These are phyloP conservation scores for Sclerodermus sp. DNA, from an alignment of 2,888 invertebrate species.

Conservation along the genomic window DNA sequence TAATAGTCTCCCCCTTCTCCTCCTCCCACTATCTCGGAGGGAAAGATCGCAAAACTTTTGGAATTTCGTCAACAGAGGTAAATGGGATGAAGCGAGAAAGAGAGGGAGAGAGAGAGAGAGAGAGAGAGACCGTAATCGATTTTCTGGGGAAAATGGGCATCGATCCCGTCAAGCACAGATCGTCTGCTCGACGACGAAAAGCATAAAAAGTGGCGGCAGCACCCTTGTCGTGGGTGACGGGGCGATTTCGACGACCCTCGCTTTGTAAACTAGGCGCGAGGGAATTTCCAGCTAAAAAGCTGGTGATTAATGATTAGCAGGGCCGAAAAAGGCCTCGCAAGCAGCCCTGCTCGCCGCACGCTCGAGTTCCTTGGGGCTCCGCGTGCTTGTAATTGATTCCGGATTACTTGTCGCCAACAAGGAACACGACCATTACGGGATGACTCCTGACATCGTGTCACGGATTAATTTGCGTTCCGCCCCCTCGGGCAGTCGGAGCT, in stretches of 20 bases:
- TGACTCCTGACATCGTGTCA: constrained; percentile 26
- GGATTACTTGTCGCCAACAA: constrained; percentile 41
- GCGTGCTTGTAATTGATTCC: constrained; percentile 44
- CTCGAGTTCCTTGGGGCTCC: constrained; percentile 12
- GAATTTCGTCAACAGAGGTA: too few species aligned
- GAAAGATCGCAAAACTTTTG: too few species aligned
- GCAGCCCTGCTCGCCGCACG: constrained; percentile 17
- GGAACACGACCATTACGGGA: constrained; percentile 27
- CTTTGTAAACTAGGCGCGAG: constrained; percentile 55
- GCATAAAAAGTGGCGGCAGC: constrained; percentile 33
- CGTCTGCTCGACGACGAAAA: too few species aligned
- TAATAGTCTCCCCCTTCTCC: too few species aligned
- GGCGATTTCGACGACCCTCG: constrained; percentile 50
- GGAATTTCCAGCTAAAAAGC: constrained; percentile 55
- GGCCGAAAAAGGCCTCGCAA: constrained; percentile 33
- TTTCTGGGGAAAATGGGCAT: too few species aligned
- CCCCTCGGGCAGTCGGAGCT: too few species aligned
- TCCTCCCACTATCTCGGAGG: too few species aligned
- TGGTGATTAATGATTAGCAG: constrained; percentile 53
- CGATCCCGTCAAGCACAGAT: too few species aligned
- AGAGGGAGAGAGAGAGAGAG: too few species aligned
- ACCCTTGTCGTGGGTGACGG: constrained; percentile 49
- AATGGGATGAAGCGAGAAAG: too few species aligned
- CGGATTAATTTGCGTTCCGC: constrained; percentile 8
- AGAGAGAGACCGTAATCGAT: too few species aligned